Percentiles rank a stretch among this genome's conserved stretches.
Conservation (phyloP, 2,113 vertebrate species). For the Corythoichthys haematopterus region DNA sequence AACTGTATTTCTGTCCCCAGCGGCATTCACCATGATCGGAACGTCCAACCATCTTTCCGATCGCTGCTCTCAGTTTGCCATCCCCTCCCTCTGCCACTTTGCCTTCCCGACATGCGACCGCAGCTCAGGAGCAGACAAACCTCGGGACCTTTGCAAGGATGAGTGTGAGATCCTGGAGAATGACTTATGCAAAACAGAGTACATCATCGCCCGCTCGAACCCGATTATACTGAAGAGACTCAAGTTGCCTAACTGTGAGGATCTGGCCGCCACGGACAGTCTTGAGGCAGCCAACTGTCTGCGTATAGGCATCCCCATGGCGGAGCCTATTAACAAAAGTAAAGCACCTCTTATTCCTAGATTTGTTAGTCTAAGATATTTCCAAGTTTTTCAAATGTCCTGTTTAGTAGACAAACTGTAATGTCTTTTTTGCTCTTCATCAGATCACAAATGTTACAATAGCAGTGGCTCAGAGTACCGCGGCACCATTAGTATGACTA, state of each 20-base stretch:
- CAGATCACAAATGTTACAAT: conserved; percentile 97
- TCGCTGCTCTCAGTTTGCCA: conserved; percentile 96
- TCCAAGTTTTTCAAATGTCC: too few species aligned
- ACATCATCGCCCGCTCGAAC: conserved; percentile 96
- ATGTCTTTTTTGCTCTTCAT: not conserved
- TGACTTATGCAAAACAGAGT: conserved; percentile 94
- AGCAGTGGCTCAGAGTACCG: conserved; percentile 87
- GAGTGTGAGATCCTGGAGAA: conserved; percentile 98
- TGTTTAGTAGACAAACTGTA: too few species aligned
- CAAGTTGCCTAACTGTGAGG: conserved; percentile 96
- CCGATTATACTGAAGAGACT: conserved; percentile 93
- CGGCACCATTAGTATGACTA: conserved; percentile 87
- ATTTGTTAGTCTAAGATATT: too few species aligned
- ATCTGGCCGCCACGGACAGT: conserved; percentile 86
- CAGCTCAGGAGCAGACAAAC: conserved; percentile 80
- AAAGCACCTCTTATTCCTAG: conserved; percentile 37
- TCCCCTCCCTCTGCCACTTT: conserved; percentile 95
- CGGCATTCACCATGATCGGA: conserved; percentile 99
- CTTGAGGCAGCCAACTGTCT: conserved; percentile 88
- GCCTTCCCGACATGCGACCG: conserved; percentile 96
- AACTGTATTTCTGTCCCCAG: conserved; percentile 62
- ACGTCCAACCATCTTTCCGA: conserved; percentile 96
- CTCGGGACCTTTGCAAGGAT: conserved; percentile 90
- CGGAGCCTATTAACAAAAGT: conserved; percentile 96
- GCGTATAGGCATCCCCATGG: conserved; percentile 94